phyloP scores from a whole-genome alignment of 2,797 vertebrate species.

The Pantherophis alleghaniensis region DNA sequence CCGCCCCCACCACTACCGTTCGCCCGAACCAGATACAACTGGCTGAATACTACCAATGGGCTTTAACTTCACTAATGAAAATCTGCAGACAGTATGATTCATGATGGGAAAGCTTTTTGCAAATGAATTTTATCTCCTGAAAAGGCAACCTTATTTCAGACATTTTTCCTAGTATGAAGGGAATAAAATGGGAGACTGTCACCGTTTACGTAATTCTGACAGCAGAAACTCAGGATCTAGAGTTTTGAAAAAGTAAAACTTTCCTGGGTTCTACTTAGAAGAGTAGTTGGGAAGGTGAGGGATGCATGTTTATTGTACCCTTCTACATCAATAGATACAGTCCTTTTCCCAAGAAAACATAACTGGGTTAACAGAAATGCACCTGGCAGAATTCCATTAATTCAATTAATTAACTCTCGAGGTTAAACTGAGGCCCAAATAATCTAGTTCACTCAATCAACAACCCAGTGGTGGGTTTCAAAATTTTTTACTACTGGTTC shows the following conservation, averaged over 20 bases:
- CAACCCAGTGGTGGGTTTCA: no score
- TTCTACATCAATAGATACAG: background rate
- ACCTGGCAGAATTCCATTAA: background rate
- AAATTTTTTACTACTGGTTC: no score
- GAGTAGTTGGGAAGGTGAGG: background rate
- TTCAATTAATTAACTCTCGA: background rate
- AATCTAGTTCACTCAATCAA: no score
- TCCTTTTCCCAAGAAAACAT: background rate
- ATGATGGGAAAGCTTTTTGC: background rate
- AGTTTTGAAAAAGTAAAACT: background rate
- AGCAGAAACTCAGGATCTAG: background rate
- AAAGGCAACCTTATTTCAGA: background rate
- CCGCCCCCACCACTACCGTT: no score
- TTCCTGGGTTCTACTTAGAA: background rate
- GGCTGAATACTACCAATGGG: no score
- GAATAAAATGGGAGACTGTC: background rate
- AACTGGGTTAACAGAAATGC: background rate
- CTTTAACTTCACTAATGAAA: constrained; percentile 1
- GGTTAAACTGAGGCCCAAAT: no score
- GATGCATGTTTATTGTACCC: background rate
- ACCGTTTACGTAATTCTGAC: background rate
- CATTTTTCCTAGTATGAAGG: background rate
- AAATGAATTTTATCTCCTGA: constrained; percentile 1
- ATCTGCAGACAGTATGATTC: background rate
- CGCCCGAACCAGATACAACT: no score